phyloP scores from a whole-genome alignment of 2,888 invertebrate species.

The Lissonota sp. region DNA sequence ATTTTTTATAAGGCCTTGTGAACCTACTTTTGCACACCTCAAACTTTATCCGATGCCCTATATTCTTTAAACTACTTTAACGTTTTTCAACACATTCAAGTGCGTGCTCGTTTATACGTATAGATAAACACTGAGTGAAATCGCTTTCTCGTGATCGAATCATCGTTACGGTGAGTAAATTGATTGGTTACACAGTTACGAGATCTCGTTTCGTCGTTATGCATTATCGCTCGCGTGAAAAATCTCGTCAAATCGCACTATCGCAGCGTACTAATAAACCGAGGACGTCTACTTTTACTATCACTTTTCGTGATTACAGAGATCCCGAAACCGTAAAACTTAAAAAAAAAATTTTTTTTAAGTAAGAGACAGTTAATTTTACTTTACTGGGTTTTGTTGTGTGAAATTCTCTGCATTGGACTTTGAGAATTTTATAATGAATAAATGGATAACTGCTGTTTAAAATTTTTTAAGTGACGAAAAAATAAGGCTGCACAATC shows the following conservation, averaged over 20 bases:
- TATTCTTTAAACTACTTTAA: background rate
- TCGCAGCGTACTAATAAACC: background rate
- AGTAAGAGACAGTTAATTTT: too few species aligned
- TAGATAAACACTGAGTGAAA: background rate
- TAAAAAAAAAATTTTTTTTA: too few species aligned
- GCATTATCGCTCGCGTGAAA: background rate
- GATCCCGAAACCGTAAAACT: too few species aligned
- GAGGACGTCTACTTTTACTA: too few species aligned
- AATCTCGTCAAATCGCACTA: background rate
- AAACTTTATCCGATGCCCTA: background rate
- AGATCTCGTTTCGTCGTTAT: background rate
- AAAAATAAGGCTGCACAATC: too few species aligned
- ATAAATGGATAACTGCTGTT: too few species aligned
- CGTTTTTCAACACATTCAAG: background rate
- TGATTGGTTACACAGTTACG: slow-evolving; percentile 21
- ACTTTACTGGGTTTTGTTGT: too few species aligned
- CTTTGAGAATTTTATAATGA: too few species aligned
- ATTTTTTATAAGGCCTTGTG: too few species aligned
- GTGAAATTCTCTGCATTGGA: too few species aligned
- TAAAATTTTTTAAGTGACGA: too few species aligned
- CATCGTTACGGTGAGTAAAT: slow-evolving; percentile 42
- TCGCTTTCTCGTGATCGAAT: slow-evolving; percentile 21
- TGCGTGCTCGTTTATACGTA: background rate
- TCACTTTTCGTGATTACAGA: too few species aligned
- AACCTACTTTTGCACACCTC: background rate